phyloP scores from a whole-genome alignment of 2,888 invertebrate species.

The Sinopyrophorus schimmeli region DNA sequence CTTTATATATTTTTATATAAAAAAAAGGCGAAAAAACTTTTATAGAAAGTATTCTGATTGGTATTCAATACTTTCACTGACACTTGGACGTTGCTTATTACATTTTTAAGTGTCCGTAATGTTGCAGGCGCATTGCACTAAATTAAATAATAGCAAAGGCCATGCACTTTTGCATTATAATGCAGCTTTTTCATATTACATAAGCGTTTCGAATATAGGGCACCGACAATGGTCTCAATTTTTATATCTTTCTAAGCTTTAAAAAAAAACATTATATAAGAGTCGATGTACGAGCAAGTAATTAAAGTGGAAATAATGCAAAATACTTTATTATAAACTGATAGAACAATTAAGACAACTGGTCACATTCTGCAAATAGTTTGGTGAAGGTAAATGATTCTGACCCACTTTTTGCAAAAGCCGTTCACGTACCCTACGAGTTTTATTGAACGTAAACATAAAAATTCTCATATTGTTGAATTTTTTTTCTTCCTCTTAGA shows the following conservation, averaged over 20 bases:
- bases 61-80: conserved; percentile 27
- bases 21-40: neutral
- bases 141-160: conserved; percentile 5
- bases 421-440: conserved; percentile 7
- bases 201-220: conserved; percentile 3
- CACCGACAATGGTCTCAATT: conserved; percentile 6
- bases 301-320: neutral
- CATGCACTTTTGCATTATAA: conserved; percentile 7
- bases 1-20: too few relatives aligned
- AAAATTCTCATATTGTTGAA: conserved; percentile 6
- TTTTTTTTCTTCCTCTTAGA: too few relatives aligned
- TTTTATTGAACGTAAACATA: conserved; percentile 9
- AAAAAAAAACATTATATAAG: neutral
- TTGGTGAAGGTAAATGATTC: conserved; percentile 21
- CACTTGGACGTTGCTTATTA: conserved; percentile 13
- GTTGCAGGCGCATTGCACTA: neutral
- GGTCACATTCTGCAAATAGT: conserved; percentile 20
- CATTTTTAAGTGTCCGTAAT: conserved; percentile 12
- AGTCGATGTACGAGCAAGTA: too few relatives aligned
- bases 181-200: conserved; percentile 14
- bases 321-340: neutral
- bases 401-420: conserved; percentile 19
- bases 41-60: conserved; percentile 21
- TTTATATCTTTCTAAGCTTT: neutral
- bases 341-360: conserved; percentile 23